These are phyloP conservation scores for Albula glossodonta DNA, from an alignment of 2,113 vertebrate species.

Conservation along the genomic window DNA sequence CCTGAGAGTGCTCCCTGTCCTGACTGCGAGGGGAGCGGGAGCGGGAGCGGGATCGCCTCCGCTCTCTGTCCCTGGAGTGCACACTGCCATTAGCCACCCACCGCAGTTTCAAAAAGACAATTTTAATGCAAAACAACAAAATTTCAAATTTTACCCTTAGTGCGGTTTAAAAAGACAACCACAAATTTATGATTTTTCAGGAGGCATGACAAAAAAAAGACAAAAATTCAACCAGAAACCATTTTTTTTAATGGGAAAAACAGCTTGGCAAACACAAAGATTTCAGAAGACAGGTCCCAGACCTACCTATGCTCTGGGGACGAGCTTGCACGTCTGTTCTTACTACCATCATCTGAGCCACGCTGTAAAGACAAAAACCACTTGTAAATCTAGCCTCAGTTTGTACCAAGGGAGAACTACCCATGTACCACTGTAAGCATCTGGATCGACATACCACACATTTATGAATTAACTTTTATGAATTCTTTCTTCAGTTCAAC, in stretches of 20 bases:
- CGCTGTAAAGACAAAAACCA: constrained; percentile 35
- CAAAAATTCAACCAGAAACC: too few relatives aligned
- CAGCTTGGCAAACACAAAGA: neutral
- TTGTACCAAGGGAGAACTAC: neutral
- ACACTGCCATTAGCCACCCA: neutral
- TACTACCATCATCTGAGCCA: constrained; percentile 30
- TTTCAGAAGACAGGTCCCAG: neutral
- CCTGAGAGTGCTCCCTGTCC: constrained; percentile 28
- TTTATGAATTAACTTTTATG: neutral
- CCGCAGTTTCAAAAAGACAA: neutral
- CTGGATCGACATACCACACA: neutral
- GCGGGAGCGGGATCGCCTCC: constrained; percentile 38
- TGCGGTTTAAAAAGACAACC: neutral
- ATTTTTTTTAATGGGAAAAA: neutral
- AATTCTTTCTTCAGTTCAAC: too few relatives aligned
- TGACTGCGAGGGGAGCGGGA: constrained; percentile 40
- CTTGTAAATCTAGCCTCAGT: neutral
- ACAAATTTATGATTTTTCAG: too few relatives aligned
- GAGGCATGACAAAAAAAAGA: too few relatives aligned
- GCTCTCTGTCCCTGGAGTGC: constrained; percentile 31
- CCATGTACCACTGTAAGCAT: neutral
- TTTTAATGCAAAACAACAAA: neutral
- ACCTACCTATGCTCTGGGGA: constrained; percentile 44
- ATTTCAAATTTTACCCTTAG: neutral
- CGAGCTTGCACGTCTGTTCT: constrained; percentile 37